These are phyloP conservation scores for Leptinotarsa haldemani DNA, from an alignment of 2,888 invertebrate species.

Conservation along the genomic window DNA sequence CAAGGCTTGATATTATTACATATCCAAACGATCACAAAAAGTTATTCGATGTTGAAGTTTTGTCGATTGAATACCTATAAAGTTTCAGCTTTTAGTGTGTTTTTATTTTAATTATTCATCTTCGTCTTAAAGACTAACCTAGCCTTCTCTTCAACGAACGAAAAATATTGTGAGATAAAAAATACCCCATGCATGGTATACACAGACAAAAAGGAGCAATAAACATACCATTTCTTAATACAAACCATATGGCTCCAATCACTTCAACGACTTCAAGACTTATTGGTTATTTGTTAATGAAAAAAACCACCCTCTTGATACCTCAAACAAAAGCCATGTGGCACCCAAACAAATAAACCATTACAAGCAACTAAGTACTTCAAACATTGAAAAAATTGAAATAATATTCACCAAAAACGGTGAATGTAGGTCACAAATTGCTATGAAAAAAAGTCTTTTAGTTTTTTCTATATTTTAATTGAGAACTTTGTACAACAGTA, in stretches of 20 bases:
- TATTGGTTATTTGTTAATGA: conserved; percentile 49
- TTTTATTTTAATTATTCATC: too few species aligned
- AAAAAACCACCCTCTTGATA: conserved; percentile 43
- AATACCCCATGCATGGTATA: conserved; percentile 38
- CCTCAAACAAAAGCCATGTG: conserved; percentile 41
- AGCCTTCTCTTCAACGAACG: conserved; percentile 9
- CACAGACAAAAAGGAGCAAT: conserved; percentile 39
- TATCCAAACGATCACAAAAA: neutral
- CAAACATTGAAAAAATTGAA: neutral
- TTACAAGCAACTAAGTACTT: neutral
- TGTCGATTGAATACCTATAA: neutral
- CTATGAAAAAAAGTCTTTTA: too few species aligned
- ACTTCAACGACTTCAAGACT: conserved; percentile 40
- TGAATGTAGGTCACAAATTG: too few species aligned
- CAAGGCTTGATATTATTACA: conserved; percentile 24
- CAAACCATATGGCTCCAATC: conserved; percentile 46
- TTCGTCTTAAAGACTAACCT: neutral
- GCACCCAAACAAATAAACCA: conserved; percentile 36
- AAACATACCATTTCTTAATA: conserved; percentile 49
- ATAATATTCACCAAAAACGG: too few species aligned
- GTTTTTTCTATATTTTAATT: too few species aligned
- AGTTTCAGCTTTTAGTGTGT: too few species aligned
- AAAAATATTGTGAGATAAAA: conserved; percentile 27
- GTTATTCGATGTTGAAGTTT: too few species aligned
- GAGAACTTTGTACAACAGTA: too few species aligned